These are phyloP conservation scores for Platyscapa corneri DNA, from an alignment of 1,140 invertebrate species.

Conservation along the genomic window DNA sequence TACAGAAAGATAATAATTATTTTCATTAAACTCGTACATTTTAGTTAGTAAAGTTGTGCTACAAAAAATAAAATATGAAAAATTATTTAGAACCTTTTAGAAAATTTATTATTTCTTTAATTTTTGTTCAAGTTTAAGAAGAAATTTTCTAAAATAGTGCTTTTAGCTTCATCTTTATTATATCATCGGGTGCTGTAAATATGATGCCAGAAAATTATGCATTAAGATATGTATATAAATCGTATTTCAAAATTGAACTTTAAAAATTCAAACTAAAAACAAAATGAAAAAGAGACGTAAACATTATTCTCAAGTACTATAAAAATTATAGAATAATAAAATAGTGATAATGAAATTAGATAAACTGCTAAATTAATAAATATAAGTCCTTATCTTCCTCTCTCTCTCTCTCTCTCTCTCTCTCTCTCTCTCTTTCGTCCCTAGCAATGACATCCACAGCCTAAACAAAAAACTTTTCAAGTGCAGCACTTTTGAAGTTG, in stretches of 20 bases:
- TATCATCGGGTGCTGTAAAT: not conserved
- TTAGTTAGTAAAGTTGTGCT: no score
- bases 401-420: not conserved
- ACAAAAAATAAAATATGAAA: not conserved
- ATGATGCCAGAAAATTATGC: not conserved
- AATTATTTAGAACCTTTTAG: not conserved
- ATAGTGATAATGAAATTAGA: not conserved
- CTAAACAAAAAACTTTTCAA: conserved; percentile 4
- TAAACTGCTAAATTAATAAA: conserved; percentile 14
- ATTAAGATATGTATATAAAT: not conserved
- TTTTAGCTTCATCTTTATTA: not conserved
- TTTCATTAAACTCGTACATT: no score
- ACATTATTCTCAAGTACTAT: not conserved
- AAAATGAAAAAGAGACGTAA: not conserved
- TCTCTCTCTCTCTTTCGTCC: not conserved
- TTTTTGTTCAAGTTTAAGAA: not conserved
- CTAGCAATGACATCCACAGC: conserved; percentile 4
- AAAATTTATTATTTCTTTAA: not conserved
- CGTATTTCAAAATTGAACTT: not conserved
- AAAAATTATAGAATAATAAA: not conserved
- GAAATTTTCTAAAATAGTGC: not conserved
- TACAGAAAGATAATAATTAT: not conserved
- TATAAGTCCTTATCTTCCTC: not conserved
- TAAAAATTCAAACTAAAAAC: not conserved
- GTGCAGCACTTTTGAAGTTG: not conserved